Base-by-base conservation (phyloP, 2,113 vertebrate species). In the Onychostoma macrolepis region DNA sequence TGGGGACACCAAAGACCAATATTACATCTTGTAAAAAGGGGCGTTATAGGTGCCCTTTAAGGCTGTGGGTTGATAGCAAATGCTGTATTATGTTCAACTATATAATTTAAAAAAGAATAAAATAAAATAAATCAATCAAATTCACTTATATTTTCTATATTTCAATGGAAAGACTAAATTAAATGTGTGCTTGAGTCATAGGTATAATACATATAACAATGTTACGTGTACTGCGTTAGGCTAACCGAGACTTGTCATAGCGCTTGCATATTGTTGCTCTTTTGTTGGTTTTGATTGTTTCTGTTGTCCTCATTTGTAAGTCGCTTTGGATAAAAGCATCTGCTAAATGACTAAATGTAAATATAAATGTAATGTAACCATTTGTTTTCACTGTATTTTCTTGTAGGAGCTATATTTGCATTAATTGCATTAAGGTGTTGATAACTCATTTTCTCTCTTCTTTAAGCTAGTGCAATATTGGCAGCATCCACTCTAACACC, bases 401-500 rank as follows among this genome's bases (percentile, higher is more conserved):
- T 9, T 41, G 33, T 19, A 48, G n/a, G 10, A 30, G 61, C 61
- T 12, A 41, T 28, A 65, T 43, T 53, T 36, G 48, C 28, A 79
- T 67, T 67, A 48, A 26, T 17, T 43, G 21, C 53, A 15, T 81
- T 65, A 26, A 7, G 61, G 43, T 48, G 63, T 83, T 48, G 33
- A 43, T 79, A 65, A 77, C 15, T 53, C 17, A 19, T 36, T 84
- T 61, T 84, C 50, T 53, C 43, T 84, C 76, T 79, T 38, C n/a
- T 69, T 69, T 30, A 82, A 24, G 67, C 67, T n/a, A 56, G 58
- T 12, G 4, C 41, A 77, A 41, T 82, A 65, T 72, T 36, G 21
- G 67, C n/a, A 77, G 80, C 36, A 7, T 76, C 56, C 83, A 50
- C 28, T 71, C 19, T 43, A 86, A 82, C 71, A 78, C 78, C 58